Evolutionary conservation across 2,797 vertebrate species (phyloP), one percentile per base, ranked within the genome.

Genomic region (Lophius americanus): DNA sequence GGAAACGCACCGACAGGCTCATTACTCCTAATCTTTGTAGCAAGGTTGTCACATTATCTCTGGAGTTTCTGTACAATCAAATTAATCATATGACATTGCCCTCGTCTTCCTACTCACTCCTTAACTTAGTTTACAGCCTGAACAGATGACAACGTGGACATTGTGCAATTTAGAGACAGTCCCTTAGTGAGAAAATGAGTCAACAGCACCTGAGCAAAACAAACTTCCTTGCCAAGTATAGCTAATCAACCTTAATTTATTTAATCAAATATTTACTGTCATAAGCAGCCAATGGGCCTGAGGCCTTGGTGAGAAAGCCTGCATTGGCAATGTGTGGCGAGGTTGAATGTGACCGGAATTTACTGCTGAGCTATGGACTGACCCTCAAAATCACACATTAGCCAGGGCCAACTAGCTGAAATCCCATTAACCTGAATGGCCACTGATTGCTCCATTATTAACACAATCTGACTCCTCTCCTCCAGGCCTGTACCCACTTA

Each of bases 351-450:
- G 85, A 84, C 78, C 68, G 67, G 62, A 75, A 78, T 89, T 87
- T 86, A 88, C 78, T 49, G 75, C 79, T 77, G 79, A 85, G 86
- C 87, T 73, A 79, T 67, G 79, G 81, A 76, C 86, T 84, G 86
- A 92, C 89, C 91, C 88, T 92, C 82, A 81, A 91, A 92, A 91
- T 90, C 84, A 84, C 89, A 92, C 92, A 94, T 93, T 92, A 93
- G 92, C 86, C 78, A 78, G 84, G 85, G 83, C 84, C 85, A 78
- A 90, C 87, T 86, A 74, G 85, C 89, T 89, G 88, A 91, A 91
- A 91, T 81, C 81, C 85, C 90, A 93, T 94, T 94, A 94, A 93
- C 92, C 90, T 91, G 88, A 92, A 93, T 90, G 91, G 88, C 89
- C 79, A 67, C 89, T 93, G 91, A 93, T 92, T 91, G 88, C 90